Base-by-base conservation (phyloP, 1,140 invertebrate genomes). In the Drosophila pallidifrons region DNA sequence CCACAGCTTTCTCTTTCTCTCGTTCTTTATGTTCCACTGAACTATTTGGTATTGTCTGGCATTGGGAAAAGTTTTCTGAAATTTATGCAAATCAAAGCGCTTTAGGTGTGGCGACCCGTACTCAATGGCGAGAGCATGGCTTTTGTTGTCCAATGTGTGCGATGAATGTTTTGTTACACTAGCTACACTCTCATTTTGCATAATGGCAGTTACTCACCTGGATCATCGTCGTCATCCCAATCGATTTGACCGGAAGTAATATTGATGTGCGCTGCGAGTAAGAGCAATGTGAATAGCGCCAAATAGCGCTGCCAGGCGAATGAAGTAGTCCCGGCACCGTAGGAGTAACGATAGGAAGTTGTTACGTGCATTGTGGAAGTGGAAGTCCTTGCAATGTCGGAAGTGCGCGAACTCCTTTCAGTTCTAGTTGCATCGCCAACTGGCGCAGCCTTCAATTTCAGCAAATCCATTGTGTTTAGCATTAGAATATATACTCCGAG, bases 141-240 rank as follows among this genome's bases (percentile, higher is more conserved):
- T 76, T 67, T 73, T 77, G 74, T 72, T 76, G 63, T 81, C 46
- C 35, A 2, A 10, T 25, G 20, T 25, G 64, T 47, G 28, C 59
- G 38, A 45, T 49, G 78, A 68, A 77, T 81, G 72, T 60, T 71
- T 82, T 68, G 63, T 65, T 55, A 52, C 20, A 25, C 20, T 25
- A 25, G 20, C 20, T 46, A 52, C 25, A 52, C 25, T 10, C 16
- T 1, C 10, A 41, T 32, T 58, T 65, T 16, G 43, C 15, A 45
- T 75, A 25, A 6, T 75, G 30, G 13, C 41, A 68, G 15, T 81
- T 75, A 92, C 92, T 92, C 78, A 92, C 92, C 92, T 92, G 92
- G 92, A 92, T 92, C 92, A 79, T 92, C 92, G 61, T 92, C 92
- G 66, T 92, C 92, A 69, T 92, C 92, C 92, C 92, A 92, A 81